phyloP scores from a whole-genome alignment of 2,113 vertebrate genomes.

The Nestor notabilis region DNA sequence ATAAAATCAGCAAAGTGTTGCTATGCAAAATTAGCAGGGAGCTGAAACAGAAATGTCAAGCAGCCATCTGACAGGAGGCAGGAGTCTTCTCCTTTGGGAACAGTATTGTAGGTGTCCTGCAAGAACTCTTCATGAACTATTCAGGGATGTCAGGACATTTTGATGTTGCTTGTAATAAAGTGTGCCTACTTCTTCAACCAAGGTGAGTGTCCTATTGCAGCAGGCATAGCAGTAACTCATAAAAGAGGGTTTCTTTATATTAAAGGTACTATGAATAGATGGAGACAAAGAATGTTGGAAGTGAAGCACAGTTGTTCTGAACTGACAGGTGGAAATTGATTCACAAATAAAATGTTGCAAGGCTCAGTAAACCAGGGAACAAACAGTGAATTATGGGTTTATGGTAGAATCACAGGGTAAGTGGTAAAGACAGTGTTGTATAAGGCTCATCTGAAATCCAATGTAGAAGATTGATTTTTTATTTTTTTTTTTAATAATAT shows the following conservation, averaged over 20 bases:
- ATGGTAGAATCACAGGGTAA: background rate
- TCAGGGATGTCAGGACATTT: background rate
- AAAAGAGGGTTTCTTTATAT: background rate
- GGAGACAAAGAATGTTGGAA: background rate
- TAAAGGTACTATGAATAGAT: background rate
- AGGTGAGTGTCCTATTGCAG: background rate
- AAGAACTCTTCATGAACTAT: background rate
- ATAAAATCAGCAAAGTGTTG: background rate
- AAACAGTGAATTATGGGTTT: background rate
- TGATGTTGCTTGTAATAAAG: background rate
- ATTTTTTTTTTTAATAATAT: background rate
- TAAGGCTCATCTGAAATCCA: background rate
- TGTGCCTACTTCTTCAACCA: background rate
- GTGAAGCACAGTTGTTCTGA: background rate
- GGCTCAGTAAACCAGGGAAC: background rate
- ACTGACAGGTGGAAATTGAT: conserved; percentile 8
- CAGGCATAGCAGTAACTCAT: background rate
- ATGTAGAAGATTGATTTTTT: background rate
- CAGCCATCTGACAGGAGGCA: background rate
- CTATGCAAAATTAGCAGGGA: background rate
- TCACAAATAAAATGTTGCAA: conserved; percentile 12
- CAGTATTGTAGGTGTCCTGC: background rate
- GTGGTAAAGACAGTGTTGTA: background rate
- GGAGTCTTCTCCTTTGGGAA: background rate
- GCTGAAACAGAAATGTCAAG: rapidly evolving